A percentile compares a stretch with the other conserved stretches of the same genome.
Evolutionary conservation across 2,888 invertebrate genomes (phyloP).

Genomic region (Trichopria drosophilae): DNA sequence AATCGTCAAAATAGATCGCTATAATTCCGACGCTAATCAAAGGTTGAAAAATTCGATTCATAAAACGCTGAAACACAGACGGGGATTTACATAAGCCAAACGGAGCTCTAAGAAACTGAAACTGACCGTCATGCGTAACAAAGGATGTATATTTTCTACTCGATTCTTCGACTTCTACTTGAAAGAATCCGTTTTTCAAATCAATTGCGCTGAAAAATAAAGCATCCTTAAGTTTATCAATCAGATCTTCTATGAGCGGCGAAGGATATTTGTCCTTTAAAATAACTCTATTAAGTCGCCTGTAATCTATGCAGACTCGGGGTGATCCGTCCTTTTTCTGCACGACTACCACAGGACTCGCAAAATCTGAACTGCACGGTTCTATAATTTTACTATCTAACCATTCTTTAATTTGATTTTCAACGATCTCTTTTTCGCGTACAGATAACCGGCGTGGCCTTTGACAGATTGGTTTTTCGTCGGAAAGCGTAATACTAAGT

Average conservation of each 20-base stretch:
- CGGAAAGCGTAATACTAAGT: slow-evolving; percentile 14
- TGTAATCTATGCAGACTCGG: slow-evolving; percentile 10
- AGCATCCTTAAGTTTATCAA: slow-evolving; percentile 7
- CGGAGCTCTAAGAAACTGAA: too few species aligned
- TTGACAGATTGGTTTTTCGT: slow-evolving; percentile 21
- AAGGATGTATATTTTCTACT: too few species aligned
- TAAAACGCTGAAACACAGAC: too few species aligned
- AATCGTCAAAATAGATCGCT: too few species aligned
- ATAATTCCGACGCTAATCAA: too few species aligned
- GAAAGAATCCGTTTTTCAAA: too few species aligned
- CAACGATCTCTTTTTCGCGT: slow-evolving; percentile 16
- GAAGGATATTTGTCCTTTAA: slow-evolving; percentile 10
- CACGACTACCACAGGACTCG: slow-evolving; percentile 8
- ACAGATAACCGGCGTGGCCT: slow-evolving; percentile 9
- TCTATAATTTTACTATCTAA: slow-evolving; percentile 12
- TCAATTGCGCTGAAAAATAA: neutral
- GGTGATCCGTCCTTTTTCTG: slow-evolving; percentile 6
- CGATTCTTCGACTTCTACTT: slow-evolving; percentile 6
- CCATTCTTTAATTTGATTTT: slow-evolving; percentile 12
- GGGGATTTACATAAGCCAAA: too few species aligned
- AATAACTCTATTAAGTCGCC: slow-evolving; percentile 6
- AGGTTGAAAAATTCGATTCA: too few species aligned
- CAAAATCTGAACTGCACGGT: slow-evolving; percentile 9
- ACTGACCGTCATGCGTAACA: too few species aligned
- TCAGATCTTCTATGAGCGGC: slow-evolving; percentile 9